These are phyloP conservation scores for Syrphus vitripennis DNA, from an alignment of 2,888 invertebrate species.

Conservation along the genomic window DNA sequence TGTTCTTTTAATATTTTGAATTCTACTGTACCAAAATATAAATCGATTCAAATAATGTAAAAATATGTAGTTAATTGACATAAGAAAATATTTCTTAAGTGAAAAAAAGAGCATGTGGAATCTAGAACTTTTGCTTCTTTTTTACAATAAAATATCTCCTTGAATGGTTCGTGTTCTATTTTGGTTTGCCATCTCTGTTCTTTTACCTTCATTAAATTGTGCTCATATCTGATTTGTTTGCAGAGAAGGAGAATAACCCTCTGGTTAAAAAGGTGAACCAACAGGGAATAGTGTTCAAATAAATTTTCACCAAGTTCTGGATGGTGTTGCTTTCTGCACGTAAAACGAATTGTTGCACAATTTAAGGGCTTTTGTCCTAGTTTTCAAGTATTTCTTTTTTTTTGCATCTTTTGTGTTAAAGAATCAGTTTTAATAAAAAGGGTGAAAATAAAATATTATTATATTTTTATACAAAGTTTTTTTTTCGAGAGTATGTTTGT, in stretches of 20 bases:
- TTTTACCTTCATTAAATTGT: background rate
- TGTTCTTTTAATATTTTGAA: no score
- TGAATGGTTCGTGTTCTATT: background rate
- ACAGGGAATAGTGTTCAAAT: background rate
- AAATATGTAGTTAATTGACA: no score
- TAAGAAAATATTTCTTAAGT: no score
- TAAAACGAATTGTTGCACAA: background rate
- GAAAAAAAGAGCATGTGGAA: no score
- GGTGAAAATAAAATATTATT: background rate
- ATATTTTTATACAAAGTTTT: background rate
- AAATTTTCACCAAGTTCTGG: background rate
- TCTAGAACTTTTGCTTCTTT: no score
- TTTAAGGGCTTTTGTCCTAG: constrained; percentile 36
- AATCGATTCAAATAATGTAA: no score
- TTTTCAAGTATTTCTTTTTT: constrained; percentile 18
- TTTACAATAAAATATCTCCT: background rate
- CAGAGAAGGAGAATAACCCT: background rate
- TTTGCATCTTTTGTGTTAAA: background rate
- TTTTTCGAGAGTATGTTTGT: background rate
- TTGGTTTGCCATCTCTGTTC: background rate
- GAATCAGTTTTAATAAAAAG: background rate
- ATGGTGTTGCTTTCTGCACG: background rate
- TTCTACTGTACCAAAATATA: no score
- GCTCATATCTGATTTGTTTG: constrained; percentile 17
- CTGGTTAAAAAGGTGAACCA: background rate